Evolutionary conservation across 2,888 invertebrate genomes (phyloP).

Genomic region (Tachina lurida): DNA sequence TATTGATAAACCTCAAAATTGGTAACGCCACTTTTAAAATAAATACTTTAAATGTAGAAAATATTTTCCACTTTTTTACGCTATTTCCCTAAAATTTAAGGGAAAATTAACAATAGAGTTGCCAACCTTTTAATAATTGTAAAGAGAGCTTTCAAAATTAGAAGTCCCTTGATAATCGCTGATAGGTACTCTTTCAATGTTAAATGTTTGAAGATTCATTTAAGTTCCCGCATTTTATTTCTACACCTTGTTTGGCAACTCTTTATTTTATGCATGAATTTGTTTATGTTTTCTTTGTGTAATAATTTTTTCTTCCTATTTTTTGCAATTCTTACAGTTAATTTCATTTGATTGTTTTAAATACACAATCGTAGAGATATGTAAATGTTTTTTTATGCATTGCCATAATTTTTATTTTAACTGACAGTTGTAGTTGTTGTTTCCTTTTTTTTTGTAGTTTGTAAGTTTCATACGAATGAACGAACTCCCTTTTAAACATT

Average conservation of each 20-base stretch:
- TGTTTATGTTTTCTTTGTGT: constrained; percentile 27
- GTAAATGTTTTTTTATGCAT: constrained; percentile 21
- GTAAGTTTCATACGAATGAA: constrained; percentile 52
- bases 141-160: too few species aligned
- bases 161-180: too few species aligned
- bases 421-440: constrained; percentile 62
- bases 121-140: too few species aligned
- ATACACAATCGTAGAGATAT: constrained; percentile 17
- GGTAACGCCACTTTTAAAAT: too few species aligned
- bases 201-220: too few species aligned
- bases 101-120: too few species aligned
- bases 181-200: too few species aligned
- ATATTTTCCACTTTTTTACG: too few species aligned
- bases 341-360: constrained; percentile 58
- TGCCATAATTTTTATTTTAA: constrained; percentile 65
- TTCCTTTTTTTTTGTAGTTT: constrained; percentile 9
- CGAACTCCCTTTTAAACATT: constrained; percentile 53
- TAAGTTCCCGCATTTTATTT: background rate
- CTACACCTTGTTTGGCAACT: constrained; percentile 16
- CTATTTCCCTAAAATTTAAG: too few species aligned
- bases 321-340: constrained; percentile 41
- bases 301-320: background rate
- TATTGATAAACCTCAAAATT: too few species aligned
- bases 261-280: background rate
- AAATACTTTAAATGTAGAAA: too few species aligned